Evolutionary conservation across 35 echinoderm and acorn worm genomes (phyloP).

Genomic region (Lytechinus variegatus): DNA sequence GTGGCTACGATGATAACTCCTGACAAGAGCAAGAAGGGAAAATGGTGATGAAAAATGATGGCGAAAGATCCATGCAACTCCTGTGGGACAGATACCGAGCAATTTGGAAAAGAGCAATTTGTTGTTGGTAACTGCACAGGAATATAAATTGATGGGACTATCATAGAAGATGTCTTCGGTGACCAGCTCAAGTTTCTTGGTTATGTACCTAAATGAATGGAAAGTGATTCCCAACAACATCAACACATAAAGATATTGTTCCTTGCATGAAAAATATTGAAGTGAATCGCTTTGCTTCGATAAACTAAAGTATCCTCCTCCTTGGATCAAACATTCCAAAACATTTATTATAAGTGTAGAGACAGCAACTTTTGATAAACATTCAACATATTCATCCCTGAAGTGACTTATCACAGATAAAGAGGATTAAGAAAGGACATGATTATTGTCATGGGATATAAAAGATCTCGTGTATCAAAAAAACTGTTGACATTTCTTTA

Average conservation of each 20-base stretch:
- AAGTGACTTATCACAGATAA: neutral
- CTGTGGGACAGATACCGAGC: neutral
- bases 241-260: neutral
- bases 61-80: neutral
- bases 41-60: conserved; percentile 23
- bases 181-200: neutral
- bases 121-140: neutral
- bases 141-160: conserved; percentile 36
- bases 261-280: neutral
- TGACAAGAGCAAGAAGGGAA: neutral
- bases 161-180: neutral
- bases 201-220: neutral
- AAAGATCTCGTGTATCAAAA: neutral
- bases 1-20: neutral
- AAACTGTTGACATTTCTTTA: neutral
- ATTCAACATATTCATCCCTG: neutral
- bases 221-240: neutral
- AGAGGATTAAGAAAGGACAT: neutral
- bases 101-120: conserved; percentile 29
- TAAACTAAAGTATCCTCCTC: neutral
- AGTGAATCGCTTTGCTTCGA: neutral
- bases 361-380: neutral
- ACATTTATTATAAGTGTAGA: neutral
- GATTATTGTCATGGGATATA: neutral
- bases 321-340: neutral